Evolutionary conservation across 2,797 vertebrate species (phyloP), one percentile per base, ranked within the genome.

Genomic region (Xenentodon cancila): DNA sequence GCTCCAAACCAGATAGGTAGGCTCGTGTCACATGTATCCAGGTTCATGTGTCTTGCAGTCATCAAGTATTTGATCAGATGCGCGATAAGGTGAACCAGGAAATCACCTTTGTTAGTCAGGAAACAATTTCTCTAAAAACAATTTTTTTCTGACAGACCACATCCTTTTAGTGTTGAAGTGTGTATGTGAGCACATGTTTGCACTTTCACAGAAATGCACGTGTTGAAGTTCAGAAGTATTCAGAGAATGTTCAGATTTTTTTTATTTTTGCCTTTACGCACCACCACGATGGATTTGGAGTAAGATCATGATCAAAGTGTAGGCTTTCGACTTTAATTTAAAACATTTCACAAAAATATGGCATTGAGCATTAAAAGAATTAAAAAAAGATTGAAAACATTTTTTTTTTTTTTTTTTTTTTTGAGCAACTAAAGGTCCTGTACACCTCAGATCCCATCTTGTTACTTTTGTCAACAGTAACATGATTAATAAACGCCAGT

Each of bases 91-190:
- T 7, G 37, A 64, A 37, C 0, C 9, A 67, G 80, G 83, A 79
- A 80, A 71, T 77, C 82, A 79, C 84, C 81, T 60, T 57, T 66
- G 52, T 80, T 80, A 73, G 48, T 77, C 71, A 77, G 32, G 73
- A 63, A 70, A 60, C 5, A 54, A 49, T 4, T 75, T 51, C 64
- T 67, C 68, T 73, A 63, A 74, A 64, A 62, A 37, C 34, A 11
- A 2, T 32, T 71, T 61, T 37, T 45, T 53, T 59, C 53, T 63
- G 46, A 79, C 64, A 44, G 55, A 75, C 77, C 62, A 59, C 69
- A 67, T 86, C 73, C 79, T 78, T 66, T 67, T 32, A 11, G 18
- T 20, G 27, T 22, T n/a, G 1, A 54, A 22, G 6, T 64, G 18
- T 44, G n/a, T 3, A 5, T n/a, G 27, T 30, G 30, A 1, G 30